These are phyloP conservation scores for Norana najaformis DNA, from an alignment of 2,888 invertebrate genomes.

Conservation along the genomic window DNA sequence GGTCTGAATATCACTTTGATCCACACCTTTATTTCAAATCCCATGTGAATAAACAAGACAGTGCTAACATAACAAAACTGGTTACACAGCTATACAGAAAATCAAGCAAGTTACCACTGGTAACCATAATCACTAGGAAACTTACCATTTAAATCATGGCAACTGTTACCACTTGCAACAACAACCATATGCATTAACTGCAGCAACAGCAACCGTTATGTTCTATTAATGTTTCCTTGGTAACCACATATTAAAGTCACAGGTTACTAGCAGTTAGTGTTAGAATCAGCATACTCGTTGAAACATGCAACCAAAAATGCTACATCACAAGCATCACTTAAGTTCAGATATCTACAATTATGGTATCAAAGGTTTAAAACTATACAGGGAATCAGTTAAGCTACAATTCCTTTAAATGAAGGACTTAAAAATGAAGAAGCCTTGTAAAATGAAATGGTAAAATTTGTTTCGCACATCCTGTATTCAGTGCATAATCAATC, in stretches of 20 bases:
- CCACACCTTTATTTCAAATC: not conserved
- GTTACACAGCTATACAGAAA: not conserved
- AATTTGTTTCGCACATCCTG: not conserved
- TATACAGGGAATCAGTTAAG: not conserved
- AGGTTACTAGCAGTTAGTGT: not conserved
- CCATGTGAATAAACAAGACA: not conserved
- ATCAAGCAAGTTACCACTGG: not conserved
- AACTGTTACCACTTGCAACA: not conserved
- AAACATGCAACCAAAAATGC: not conserved
- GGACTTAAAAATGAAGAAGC: not conserved
- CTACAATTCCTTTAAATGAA: not conserved
- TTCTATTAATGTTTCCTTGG: not conserved
- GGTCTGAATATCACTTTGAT: not conserved
- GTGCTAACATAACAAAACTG: not conserved
- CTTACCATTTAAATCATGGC: not conserved
- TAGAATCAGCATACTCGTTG: not conserved
- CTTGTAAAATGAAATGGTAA: not conserved
- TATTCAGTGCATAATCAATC: not conserved
- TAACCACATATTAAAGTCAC: not conserved
- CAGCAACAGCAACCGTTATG: not conserved
- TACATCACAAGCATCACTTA: not conserved
- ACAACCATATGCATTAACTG: not conserved
- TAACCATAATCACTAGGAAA: not conserved
- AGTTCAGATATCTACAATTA: not conserved
- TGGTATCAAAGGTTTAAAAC: not conserved